phyloP scores from a whole-genome alignment of 2,888 invertebrate genomes.

The Hoplodrina ambigua region DNA sequence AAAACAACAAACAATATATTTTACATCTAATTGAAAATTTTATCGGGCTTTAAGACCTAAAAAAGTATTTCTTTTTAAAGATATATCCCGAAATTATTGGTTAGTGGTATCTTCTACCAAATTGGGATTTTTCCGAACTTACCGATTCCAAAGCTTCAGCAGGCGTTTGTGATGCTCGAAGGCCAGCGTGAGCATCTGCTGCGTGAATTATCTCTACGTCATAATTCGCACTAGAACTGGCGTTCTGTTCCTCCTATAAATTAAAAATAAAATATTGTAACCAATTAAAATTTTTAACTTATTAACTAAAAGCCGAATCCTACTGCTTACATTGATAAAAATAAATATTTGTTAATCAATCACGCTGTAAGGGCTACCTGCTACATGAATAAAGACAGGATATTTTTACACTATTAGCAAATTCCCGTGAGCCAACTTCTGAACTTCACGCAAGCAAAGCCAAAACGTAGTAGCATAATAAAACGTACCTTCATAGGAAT shows the following conservation, averaged over 20 bases:
- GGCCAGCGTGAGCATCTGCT: constrained; percentile 95
- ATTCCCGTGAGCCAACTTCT: too few species aligned
- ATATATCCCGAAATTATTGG: too few species aligned
- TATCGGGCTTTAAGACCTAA: too few species aligned
- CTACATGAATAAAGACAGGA: too few species aligned
- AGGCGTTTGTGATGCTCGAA: constrained; percentile 91
- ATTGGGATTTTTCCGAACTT: constrained; percentile 46
- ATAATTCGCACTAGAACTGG: constrained; percentile 99
- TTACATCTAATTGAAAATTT: too few species aligned
- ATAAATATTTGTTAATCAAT: too few species aligned
- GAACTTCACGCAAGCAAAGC: background rate
- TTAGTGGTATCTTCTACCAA: too few species aligned
- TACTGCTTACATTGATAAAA: too few species aligned
- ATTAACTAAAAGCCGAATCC: background rate
- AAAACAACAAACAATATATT: too few species aligned
- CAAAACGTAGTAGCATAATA: constrained; percentile 1
- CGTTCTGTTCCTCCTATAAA: constrained; percentile 97
- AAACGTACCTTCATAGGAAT: constrained; percentile 97
- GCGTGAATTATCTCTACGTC: constrained; percentile 99
- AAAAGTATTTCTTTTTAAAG: too few species aligned
- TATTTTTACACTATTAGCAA: too few species aligned
- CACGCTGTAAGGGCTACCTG: too few species aligned
- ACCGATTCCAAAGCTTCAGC: constrained; percentile 85
- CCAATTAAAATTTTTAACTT: background rate
- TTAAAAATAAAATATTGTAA: background rate